Conservation (phyloP, 1,140 invertebrate species). For the Rhyzopertha dominica region DNA sequence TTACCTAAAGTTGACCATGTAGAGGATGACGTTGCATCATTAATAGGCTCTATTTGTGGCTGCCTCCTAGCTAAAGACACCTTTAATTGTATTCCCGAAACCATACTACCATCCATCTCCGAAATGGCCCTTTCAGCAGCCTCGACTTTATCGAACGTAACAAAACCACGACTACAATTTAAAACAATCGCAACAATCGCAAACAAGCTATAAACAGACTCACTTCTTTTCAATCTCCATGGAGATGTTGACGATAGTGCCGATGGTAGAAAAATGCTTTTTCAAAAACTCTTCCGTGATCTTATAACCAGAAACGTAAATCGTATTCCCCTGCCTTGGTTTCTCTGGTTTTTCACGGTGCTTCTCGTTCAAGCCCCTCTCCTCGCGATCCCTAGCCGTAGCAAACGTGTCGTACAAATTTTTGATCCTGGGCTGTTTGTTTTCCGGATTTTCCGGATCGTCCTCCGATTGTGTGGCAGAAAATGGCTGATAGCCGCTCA, state of each 20-base stretch:
- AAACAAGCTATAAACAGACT: slow-evolving; percentile 24
- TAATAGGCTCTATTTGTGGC: slow-evolving; percentile 72
- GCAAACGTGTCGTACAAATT: slow-evolving; percentile 89
- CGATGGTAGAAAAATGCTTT: slow-evolving; percentile 72
- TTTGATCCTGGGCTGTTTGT: slow-evolving; percentile 56
- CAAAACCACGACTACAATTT: slow-evolving; percentile 75
- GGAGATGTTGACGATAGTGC: slow-evolving; percentile 79
- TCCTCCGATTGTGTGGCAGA: slow-evolving; percentile 74
- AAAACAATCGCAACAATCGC: slow-evolving; percentile 23
- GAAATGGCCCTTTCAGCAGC: slow-evolving; percentile 80
- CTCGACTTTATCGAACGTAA: slow-evolving; percentile 88
- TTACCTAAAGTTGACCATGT: slow-evolving; percentile 74
- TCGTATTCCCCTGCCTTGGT: slow-evolving; percentile 73
- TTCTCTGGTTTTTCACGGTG: slow-evolving; percentile 55
- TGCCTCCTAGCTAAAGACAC: slow-evolving; percentile 80
- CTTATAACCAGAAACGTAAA: slow-evolving; percentile 78
- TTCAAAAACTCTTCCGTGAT: slow-evolving; percentile 78
- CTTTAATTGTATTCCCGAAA: slow-evolving; percentile 71
- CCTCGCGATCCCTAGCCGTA: slow-evolving; percentile 64
- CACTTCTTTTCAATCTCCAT: slow-evolving; percentile 87
- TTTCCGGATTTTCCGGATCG: slow-evolving; percentile 44
- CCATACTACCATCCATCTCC: slow-evolving; percentile 79
- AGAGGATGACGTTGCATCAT: slow-evolving; percentile 69
- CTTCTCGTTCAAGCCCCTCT: slow-evolving; percentile 51
- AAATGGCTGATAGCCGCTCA: slow-evolving; percentile 86